Evolutionary conservation across 2,797 vertebrate genomes (phyloP), one percentile per base, ranked within the genome.

Genomic region (Epinephelus malabaricus): DNA sequence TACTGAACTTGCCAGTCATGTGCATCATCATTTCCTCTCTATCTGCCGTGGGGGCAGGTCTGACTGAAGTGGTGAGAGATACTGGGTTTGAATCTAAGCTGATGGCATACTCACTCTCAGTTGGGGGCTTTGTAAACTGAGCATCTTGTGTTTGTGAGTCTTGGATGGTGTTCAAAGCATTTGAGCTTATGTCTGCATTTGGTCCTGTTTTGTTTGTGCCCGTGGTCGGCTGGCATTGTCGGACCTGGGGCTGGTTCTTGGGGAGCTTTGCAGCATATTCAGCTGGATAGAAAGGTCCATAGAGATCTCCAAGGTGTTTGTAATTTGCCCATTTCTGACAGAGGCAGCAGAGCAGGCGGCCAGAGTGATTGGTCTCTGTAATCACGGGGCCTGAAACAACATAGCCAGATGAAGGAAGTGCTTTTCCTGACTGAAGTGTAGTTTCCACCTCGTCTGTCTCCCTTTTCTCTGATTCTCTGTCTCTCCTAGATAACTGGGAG

Each of bases 251-350:
- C 0, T 97, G 98, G 87, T 99, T 99, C 92, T 99, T 99, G 79
- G 97, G 97, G 78, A 99, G 96, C 73, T 97, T 98, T 84, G 97
- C 95, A 61, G 96, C 97, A 3, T 99, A 99, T 92, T 99, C 98
- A 79, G 98, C 97, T 55, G 97, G 97, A 89, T 99, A 99, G 93
- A 97, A 99, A 62, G 98, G 98, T 82, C 98, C 98, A 46, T 98
- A 99, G 71, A 99, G 97, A 92, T 99, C 98, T 27, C 98, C 98
- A 72, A 99, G 97, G 89, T 98, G 97, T 86, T 97, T 97, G 91
- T 98, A 99, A 94, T 98, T 99, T 81, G 98, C 98, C 97, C 98
- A 99, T 93, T 99, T 99, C 90, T 99, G 98, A 89, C 98, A 99
- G 46, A 99, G 96, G 92, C 98, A 99, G 90, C 98, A 99, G 51